Percentiles rank a stretch among this genome's conserved stretches.
These are phyloP conservation scores for Xiphophorus maculatus DNA, from an alignment of 2,113 vertebrate genomes.

Conservation along the genomic window DNA sequence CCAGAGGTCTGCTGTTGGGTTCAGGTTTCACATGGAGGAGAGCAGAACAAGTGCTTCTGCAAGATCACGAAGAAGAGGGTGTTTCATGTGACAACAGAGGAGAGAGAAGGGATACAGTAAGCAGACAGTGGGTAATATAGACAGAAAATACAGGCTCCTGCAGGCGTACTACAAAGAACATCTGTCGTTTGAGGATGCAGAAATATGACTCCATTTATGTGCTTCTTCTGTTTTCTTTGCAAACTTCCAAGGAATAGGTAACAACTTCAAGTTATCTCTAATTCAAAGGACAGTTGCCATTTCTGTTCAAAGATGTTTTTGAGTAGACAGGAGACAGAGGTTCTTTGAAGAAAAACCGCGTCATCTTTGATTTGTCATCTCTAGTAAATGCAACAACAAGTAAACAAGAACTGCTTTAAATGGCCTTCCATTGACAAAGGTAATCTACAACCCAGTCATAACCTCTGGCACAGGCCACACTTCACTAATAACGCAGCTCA, in stretches of 20 bases:
- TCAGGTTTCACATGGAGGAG: slow-evolving; percentile 62
- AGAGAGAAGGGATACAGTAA: slow-evolving; percentile 24
- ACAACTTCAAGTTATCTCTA: neutral
- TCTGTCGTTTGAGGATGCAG: slow-evolving; percentile 13
- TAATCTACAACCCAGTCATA: neutral
- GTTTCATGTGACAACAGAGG: slow-evolving; percentile 48
- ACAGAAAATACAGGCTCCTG: slow-evolving; percentile 10
- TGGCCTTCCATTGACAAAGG: neutral
- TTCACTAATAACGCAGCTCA: neutral
- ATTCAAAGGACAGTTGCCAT: neutral
- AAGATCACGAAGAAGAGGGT: slow-evolving; percentile 23
- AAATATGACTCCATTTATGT: slow-evolving; percentile 18
- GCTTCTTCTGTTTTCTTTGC: neutral
- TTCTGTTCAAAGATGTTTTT: neutral
- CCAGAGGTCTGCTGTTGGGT: slow-evolving; percentile 55
- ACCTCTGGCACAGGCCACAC: neutral
- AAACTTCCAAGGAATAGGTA: neutral
- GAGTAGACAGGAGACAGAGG: neutral
- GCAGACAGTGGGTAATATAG: slow-evolving; percentile 7
- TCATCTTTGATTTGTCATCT: slow-evolving; percentile 2
- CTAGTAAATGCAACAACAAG: neutral
- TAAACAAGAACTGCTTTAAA: neutral
- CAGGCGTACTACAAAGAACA: slow-evolving; percentile 5
- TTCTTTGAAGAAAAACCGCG: neutral
- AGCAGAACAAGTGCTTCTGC: slow-evolving; percentile 23